Evolutionary conservation across 1,140 invertebrate genomes (phyloP).

Genomic region (Nasonia giraulti): DNA sequence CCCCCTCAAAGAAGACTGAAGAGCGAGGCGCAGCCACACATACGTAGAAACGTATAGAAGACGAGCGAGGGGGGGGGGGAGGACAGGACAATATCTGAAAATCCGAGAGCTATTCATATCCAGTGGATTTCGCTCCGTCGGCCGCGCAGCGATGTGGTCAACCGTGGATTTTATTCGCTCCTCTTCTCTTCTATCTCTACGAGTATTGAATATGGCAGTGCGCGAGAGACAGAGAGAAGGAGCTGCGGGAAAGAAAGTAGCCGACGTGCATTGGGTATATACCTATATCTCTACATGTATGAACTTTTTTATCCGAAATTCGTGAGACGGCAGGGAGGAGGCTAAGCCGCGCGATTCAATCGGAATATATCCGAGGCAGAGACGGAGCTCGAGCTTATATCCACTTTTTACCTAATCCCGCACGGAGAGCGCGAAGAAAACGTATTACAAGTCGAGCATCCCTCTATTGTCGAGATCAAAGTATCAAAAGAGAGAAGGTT

Average conservation of each 20-base stretch:
- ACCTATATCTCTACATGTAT: background rate
- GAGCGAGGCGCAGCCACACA: background rate
- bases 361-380: background rate
- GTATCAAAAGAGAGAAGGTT: conserved; percentile 31
- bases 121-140: conserved; percentile 27
- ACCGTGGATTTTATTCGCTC: conserved; percentile 32
- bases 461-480: conserved; percentile 24
- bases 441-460: background rate
- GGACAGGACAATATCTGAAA: conserved; percentile 60
- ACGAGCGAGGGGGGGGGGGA: conserved; percentile 28
- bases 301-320: background rate
- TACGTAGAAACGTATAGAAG: background rate
- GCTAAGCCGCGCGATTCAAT: conserved; percentile 1
- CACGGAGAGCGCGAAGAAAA: background rate
- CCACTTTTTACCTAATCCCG: conserved; percentile 22
- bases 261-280: background rate
- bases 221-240: background rate
- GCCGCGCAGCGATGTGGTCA: background rate
- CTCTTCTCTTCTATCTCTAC: conserved; percentile 3
- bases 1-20: conserved; percentile 27
- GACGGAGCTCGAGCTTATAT: background rate
- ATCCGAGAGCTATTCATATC: conserved; percentile 61
- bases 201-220: conserved; percentile 16
- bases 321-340: too few relatives aligned
- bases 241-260: background rate